These are phyloP conservation scores for Setipinna tenuifilis DNA, from an alignment of 2,797 vertebrate species.

Conservation along the genomic window DNA sequence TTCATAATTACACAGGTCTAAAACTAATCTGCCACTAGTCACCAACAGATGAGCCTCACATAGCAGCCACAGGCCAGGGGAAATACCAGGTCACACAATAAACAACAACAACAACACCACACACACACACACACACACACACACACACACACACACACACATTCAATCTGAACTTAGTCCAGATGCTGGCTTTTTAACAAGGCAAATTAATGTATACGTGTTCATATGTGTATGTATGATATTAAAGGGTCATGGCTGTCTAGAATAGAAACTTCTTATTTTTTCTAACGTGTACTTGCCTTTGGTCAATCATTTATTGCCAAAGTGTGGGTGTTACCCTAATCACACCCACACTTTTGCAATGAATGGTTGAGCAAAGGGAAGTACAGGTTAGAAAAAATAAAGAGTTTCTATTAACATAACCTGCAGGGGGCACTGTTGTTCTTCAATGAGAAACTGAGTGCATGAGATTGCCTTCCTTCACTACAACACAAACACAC, in stretches of 20 bases:
- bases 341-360: slow-evolving; percentile 30
- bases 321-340: neutral
- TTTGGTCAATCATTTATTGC: no score
- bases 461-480: neutral
- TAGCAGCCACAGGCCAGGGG: neutral
- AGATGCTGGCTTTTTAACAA: neutral
- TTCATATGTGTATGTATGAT: neutral
- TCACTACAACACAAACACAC: neutral
- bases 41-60: slow-evolving; percentile 36
- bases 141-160: slow-evolving; percentile 20
- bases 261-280: no score
- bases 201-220: neutral
- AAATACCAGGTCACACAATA: neutral
- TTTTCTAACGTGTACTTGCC: no score
- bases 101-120: slow-evolving; percentile 9
- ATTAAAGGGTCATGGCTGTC: neutral
- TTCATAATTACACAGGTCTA: slow-evolving; percentile 39
- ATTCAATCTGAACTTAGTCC: neutral
- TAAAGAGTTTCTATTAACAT: neutral
- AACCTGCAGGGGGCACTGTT: slow-evolving; percentile 51
- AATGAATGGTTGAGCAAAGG: neutral
- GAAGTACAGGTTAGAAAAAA: neutral
- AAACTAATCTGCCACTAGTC: slow-evolving; percentile 17
- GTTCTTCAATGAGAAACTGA: slow-evolving; percentile 22
- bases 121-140: slow-evolving; percentile 24